Evolutionary conservation across 2,797 vertebrate genomes (phyloP).

Genomic region (Clarias platycephalus): DNA sequence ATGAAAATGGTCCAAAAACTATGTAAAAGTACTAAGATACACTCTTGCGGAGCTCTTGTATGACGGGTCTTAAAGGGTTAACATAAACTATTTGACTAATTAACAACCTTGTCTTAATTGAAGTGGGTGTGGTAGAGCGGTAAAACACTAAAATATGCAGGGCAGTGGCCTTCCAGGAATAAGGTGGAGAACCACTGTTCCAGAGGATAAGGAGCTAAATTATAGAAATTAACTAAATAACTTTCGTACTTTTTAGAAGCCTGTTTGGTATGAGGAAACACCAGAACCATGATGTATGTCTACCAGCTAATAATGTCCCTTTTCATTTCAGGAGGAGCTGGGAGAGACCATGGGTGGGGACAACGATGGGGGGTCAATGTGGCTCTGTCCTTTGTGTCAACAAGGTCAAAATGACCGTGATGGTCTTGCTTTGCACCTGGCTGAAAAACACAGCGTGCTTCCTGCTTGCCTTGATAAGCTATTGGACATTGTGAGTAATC

Average conservation of each 20-base stretch:
- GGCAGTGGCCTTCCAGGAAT: no score
- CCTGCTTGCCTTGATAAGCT: slow-evolving; percentile 77
- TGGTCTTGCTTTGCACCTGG: slow-evolving; percentile 75
- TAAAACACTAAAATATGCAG: no score
- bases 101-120: no score
- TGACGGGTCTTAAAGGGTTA: no score
- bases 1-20: no score
- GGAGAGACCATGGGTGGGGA: slow-evolving; percentile 80
- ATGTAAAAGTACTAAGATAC: no score
- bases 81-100: no score
- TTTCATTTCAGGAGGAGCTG: slow-evolving; percentile 81
- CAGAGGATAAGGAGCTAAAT: neutral
- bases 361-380: slow-evolving; percentile 76
- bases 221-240: neutral
- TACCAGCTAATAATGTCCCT: slow-evolving; percentile 1
- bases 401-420: slow-evolving; percentile 76
- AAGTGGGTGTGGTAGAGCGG: no score
- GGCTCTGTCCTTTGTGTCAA: slow-evolving; percentile 89
- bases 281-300: neutral
- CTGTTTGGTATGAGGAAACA: neutral
- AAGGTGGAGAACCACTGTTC: no score
- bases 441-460: slow-evolving; percentile 79
- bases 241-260: neutral
- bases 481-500: slow-evolving; percentile 76
- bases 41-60: no score